These are phyloP conservation scores for Athetis lepigone DNA, from an alignment of 2,888 invertebrate genomes.

Conservation along the genomic window DNA sequence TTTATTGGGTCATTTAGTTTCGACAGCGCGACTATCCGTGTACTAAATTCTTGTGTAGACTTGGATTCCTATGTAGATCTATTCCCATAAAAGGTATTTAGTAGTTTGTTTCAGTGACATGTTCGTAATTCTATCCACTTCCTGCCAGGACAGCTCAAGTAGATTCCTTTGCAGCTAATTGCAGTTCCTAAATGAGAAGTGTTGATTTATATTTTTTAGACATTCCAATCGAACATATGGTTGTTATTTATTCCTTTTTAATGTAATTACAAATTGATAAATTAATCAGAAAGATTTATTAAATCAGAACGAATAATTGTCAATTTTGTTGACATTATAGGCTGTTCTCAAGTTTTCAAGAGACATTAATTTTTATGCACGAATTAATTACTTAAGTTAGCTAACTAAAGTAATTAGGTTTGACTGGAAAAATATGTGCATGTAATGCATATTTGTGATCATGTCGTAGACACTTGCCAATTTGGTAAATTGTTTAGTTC, in stretches of 20 bases:
- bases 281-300: conserved; percentile 8
- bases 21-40: conserved; percentile 48
- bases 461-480: conserved; percentile 17
- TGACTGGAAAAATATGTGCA: conserved; percentile 35
- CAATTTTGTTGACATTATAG: conserved; percentile 1
- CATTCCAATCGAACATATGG: conserved; percentile 14
- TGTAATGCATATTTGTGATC: conserved; percentile 33
- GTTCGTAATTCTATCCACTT: conserved; percentile 35
- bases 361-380: conserved; percentile 28
- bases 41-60: conserved; percentile 19
- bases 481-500: conserved; percentile 15
- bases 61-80: conserved; percentile 49
- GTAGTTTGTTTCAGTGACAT: conserved; percentile 35
- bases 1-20: conserved; percentile 53
- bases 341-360: conserved; percentile 7
- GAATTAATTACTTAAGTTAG: conserved; percentile 10
- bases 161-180: conserved; percentile 43
- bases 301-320: neutral
- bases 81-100: conserved; percentile 48
- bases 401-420: conserved; percentile 31
- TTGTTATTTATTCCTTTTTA: conserved; percentile 6
- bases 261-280: neutral
- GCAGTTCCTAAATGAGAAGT: conserved; percentile 40
- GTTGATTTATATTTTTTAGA: conserved; percentile 37
- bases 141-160: conserved; percentile 30